A percentile compares a stretch with the other conserved stretches of the same genome.
Evolutionary conservation across 2,888 invertebrate species (phyloP).

Genomic region (Troides aeacus): DNA sequence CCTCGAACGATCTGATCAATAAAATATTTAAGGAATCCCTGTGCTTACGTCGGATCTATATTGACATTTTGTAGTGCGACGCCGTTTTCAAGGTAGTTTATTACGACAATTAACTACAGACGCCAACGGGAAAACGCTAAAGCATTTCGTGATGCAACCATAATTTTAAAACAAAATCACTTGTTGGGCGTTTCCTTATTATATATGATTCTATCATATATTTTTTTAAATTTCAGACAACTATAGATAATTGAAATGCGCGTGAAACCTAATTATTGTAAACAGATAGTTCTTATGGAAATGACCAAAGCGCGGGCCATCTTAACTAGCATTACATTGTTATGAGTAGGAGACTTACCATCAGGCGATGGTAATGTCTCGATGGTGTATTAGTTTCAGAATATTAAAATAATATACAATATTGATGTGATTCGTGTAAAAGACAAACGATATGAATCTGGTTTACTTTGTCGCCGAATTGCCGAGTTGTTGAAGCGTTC

Average conservation of each 20-base stretch:
- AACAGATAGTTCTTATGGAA: too few species aligned
- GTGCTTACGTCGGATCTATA: constrained; percentile 17
- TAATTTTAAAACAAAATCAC: background rate
- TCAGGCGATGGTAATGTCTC: too few species aligned
- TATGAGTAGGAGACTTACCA: too few species aligned
- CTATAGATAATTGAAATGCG: too few species aligned
- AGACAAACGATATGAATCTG: constrained; percentile 23
- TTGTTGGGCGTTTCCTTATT: background rate
- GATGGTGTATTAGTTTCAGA: too few species aligned
- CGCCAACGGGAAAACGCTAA: constrained; percentile 2
- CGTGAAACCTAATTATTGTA: too few species aligned
- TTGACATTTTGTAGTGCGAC: constrained; percentile 15
- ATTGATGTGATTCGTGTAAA: constrained; percentile 21
- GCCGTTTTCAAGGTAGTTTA: constrained; percentile 10
- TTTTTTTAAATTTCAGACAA: too few species aligned
- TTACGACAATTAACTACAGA: constrained; percentile 4
- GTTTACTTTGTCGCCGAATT: constrained; percentile 23
- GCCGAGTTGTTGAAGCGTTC: constrained; percentile 31
- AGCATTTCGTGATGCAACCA: constrained; percentile 1
- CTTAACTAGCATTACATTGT: too few species aligned
- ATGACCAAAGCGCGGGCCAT: too few species aligned
- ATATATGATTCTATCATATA: background rate
- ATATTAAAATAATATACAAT: background rate
- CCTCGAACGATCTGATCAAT: constrained; percentile 29
- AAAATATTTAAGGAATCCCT: constrained; percentile 25